Evolutionary conservation across 2,888 invertebrate species (phyloP), one percentile per base, ranked within the genome.

Genomic region (Polyploca ridens): DNA sequence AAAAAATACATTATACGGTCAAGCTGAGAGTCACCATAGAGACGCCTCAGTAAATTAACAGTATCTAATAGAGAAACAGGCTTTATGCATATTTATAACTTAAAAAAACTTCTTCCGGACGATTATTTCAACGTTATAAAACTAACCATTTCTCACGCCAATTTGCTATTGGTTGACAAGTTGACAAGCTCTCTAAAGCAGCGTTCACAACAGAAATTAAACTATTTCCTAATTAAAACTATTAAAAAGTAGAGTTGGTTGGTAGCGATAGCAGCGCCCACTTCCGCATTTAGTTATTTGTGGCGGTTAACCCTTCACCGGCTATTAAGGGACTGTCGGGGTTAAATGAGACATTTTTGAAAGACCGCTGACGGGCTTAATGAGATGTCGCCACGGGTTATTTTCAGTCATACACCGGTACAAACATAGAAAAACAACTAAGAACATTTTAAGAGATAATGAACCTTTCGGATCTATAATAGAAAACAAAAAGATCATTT

Each of bases 341-440:
- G 93, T 93, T 91, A 93, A 93, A 93, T 90, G 91, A 90, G 90
- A 93, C 90, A 93, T 94, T 92, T 91, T 88, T 94, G 93, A 94
- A 91, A 92, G 90, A 85, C 83, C 86, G 85, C 87, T 90, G 91
- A 91, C 91, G 85, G 82, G 81, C 90, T 89, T 93, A 94, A 94
- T 94, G 94, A 93, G 91, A 91, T 91, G 92, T 92, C 90, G 89
- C 87, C 41, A 85, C 79, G 85, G 83, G 89, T 81, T 94, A 93
- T 94, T 94, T 93, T 91, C 87, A 90, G 93, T 84, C 73, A 77
- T 79, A 85, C 83, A 83, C 74, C 75, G 73, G 72, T 75, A 70
- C 65, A 71, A 72, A 76, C 71, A 74, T 74, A 78, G 77, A 82
- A 80, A 76, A 82, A 66, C 73, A 75, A 78, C 41, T 75, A 78